Evolutionary conservation across 2,113 vertebrate species (phyloP), one percentile per base, ranked within the genome.

Genomic region (Casuarius casuarius): DNA sequence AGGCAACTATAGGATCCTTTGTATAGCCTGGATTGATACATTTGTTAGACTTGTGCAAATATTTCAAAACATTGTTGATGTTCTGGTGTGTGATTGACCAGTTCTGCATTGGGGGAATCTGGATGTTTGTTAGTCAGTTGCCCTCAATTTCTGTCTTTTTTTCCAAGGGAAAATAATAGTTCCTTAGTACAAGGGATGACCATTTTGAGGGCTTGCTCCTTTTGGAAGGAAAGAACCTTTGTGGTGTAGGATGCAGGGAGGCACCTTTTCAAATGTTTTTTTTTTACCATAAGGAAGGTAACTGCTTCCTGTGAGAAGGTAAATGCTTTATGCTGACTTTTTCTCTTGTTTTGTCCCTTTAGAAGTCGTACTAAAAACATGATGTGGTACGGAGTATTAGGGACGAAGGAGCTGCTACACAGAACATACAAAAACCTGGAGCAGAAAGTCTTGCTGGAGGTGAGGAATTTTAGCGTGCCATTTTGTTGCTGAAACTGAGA

Each of bases 281-380:
- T 81, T 79, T 56, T 56, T 29, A 56, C 56, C 26, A 66, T 8
- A 23, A 9, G 63, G 81, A 95, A 67, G 14, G 6, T 59, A 26
- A 86, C 46, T 66, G 35, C 28, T 18, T 35, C 54, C 15, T 56
- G 28, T 56, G 54, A 72, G 84, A 95, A 67, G 14, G 4, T 59
- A 26, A 86, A 49, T 66, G 35, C n/a, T 16, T 31, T 58, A 0
- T 65, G 42, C 10, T 84, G 40, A 87, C 6, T 56, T 72, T 19
- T 28, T 84, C 16, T 75, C 35, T 68, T 90, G 22, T 48, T 94
- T 89, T 90, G 4, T 9, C 5, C 28, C 42, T 35, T 84, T 77
- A 99, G 99, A 98, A 99, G 99, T 95, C 98, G 99, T n/a, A 99
- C 99, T 31, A 99, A 99, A 97, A 99, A 99, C 97, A 99, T 99